These are phyloP conservation scores for Cyanocitta stelleri DNA, from an alignment of 2,113 vertebrate species.

Conservation along the genomic window DNA sequence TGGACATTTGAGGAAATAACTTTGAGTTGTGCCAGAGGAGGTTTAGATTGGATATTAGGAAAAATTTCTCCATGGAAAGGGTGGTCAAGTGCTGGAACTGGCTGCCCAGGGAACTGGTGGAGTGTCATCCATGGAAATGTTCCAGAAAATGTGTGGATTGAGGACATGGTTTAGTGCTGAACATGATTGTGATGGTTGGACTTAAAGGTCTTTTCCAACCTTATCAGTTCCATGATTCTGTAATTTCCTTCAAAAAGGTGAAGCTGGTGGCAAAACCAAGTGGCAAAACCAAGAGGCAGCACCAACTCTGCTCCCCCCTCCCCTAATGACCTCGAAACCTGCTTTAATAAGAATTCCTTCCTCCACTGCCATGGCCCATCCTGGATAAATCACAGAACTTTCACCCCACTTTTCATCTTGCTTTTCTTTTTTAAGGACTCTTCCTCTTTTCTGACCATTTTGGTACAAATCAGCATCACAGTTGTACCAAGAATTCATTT, in stretches of 20 bases:
- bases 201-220: not conserved
- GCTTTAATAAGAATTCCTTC: not conserved
- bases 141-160: accelerated
- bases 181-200: not conserved
- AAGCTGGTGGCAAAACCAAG: not conserved
- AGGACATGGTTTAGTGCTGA: not conserved
- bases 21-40: not conserved
- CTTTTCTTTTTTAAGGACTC: not conserved
- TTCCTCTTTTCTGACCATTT: constrained; percentile 4
- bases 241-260: not conserved
- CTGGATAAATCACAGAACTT: not conserved
- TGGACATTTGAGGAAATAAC: not conserved
- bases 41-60: not conserved
- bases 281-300: not conserved
- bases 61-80: not conserved
- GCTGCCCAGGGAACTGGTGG: not conserved
- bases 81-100: not conserved
- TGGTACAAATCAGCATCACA: not conserved
- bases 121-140: not conserved
- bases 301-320: not conserved
- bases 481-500: not conserved
- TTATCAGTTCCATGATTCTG: not conserved
- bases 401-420: not conserved
- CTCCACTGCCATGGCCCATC: not conserved
- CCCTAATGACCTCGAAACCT: not conserved